These are phyloP conservation scores for Gallinago nigripennis DNA, from an alignment of 2,797 vertebrate species.

Conservation along the genomic window DNA sequence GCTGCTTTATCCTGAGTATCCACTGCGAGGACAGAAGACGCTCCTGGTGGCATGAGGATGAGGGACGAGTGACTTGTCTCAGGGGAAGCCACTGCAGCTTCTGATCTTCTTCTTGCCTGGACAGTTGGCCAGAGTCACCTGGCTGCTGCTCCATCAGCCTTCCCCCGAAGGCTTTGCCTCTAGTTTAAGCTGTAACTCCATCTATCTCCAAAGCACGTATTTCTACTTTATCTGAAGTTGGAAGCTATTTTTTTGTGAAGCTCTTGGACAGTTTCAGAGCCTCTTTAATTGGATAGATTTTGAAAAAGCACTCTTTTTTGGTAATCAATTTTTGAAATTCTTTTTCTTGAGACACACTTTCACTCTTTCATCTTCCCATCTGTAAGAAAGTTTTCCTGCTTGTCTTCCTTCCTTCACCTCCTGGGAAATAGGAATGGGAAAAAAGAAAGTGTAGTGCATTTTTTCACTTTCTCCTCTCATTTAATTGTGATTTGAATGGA, in stretches of 20 bases:
- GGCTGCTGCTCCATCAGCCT: background rate
- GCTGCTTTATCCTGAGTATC: background rate
- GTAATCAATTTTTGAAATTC: background rate
- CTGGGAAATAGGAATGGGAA: background rate
- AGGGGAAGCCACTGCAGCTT: background rate
- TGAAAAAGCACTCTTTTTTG: background rate
- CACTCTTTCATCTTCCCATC: background rate
- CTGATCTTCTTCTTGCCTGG: background rate
- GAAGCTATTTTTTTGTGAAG: background rate
- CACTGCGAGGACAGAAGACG: background rate
- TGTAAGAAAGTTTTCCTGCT: background rate
- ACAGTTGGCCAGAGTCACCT: background rate
- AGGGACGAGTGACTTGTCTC: background rate
- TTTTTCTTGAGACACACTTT: background rate
- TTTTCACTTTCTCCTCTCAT: background rate
- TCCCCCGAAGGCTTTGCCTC: background rate
- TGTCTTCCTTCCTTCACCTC: background rate
- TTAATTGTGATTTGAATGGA: background rate
- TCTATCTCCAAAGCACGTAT: background rate
- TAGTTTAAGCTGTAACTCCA: background rate
- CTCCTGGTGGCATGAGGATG: fast-evolving
- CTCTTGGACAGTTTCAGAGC: background rate
- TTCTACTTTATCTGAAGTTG: background rate
- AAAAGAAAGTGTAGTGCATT: background rate
- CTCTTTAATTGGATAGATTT: background rate